These are phyloP conservation scores for Apodemus agrarius DNA, from an alignment of 2,797 vertebrate species.

Conservation along the genomic window DNA sequence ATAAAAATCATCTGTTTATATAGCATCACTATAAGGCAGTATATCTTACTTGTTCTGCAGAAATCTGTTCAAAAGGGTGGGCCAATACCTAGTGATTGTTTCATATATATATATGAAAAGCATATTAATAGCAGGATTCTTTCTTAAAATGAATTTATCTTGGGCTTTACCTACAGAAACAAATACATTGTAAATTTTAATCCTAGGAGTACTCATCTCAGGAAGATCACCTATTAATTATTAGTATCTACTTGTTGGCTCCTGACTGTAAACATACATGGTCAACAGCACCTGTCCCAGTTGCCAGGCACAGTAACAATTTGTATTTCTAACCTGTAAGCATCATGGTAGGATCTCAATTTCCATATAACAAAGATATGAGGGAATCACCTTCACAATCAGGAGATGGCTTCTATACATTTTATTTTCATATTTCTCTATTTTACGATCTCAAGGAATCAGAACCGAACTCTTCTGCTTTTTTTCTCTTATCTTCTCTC, in stretches of 20 bases:
- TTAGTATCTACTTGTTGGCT: background rate
- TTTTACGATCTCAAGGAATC: background rate
- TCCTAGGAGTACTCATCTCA: background rate
- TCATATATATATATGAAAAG: background rate
- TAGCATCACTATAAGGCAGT: background rate
- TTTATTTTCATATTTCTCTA: background rate
- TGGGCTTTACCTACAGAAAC: background rate
- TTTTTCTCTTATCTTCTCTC: background rate
- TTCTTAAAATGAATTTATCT: background rate
- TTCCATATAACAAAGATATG: background rate
- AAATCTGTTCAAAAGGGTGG: too few species aligned
- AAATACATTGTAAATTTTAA: background rate
- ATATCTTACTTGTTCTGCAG: background rate
- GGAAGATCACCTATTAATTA: background rate
- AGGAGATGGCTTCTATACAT: accelerated
- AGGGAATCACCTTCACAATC: background rate
- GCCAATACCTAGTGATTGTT: background rate
- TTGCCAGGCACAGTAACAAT: background rate
- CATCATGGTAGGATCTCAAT: background rate
- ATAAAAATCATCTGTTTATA: background rate
- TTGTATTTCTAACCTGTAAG: background rate
- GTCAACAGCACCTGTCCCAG: background rate
- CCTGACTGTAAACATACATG: background rate
- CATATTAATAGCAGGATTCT: background rate
- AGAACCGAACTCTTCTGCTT: background rate